Conservation (phyloP, 2,888 invertebrate genomes). For the Amiota communis region DNA sequence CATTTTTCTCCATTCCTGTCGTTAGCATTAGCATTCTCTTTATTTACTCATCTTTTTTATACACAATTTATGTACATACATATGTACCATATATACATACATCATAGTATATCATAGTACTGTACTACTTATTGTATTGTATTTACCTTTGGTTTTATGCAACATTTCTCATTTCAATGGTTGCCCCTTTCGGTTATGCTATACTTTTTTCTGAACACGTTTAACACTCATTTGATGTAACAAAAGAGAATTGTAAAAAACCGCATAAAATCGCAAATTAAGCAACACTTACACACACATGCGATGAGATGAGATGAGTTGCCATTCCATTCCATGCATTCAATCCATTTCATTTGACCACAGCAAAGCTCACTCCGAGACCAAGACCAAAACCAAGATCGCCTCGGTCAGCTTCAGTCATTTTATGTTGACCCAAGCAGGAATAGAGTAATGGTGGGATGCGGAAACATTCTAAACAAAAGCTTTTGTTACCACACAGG, state of each 20-base stretch:
- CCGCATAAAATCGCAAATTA: constrained; percentile 56
- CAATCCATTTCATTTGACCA: constrained; percentile 49
- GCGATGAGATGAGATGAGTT: not conserved
- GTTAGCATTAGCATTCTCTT: not conserved
- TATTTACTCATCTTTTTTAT: constrained; percentile 28
- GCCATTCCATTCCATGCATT: constrained; percentile 52
- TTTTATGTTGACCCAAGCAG: no score
- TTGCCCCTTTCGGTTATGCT: not conserved
- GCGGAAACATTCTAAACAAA: no score
- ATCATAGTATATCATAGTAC: no score
- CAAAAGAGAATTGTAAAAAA: constrained; percentile 32
- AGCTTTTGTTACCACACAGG: no score
- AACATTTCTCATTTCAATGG: constrained; percentile 4
- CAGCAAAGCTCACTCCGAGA: not conserved
- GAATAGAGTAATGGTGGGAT: no score
- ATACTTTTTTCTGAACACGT: not conserved
- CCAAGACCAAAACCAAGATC: not conserved
- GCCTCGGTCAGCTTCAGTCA: not conserved
- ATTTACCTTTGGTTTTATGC: constrained; percentile 63
- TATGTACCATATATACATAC: no score
- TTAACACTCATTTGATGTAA: not conserved
- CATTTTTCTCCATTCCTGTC: not conserved
- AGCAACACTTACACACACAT: constrained; percentile 59
- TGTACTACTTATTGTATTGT: constrained; percentile 49
- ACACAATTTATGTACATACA: constrained; percentile 56